Conservation (phyloP, 2,797 vertebrate genomes). For the Petrocephalus schoutedeni region DNA sequence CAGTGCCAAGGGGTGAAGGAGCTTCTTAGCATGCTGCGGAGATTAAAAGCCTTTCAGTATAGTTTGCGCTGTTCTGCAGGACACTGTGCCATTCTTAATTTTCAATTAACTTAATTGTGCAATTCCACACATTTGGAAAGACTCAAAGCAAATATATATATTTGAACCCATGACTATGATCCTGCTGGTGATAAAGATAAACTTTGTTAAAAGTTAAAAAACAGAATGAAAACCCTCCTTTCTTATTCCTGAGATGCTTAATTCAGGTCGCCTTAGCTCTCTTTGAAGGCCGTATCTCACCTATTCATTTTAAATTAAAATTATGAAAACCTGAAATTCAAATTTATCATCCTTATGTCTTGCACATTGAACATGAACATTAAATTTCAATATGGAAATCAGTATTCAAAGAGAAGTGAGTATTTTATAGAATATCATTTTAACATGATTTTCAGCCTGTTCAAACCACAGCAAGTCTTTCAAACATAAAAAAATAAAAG, state of each 20-base stretch:
- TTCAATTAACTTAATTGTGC: neutral
- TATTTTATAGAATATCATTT: neutral
- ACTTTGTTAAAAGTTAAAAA: neutral
- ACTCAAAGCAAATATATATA: neutral
- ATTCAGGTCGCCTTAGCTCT: neutral
- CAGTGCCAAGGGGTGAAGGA: neutral
- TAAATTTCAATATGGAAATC: slow-evolving; percentile 14
- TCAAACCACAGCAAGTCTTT: neutral
- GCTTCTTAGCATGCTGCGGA: neutral
- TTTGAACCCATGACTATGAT: neutral
- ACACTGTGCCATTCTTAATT: neutral
- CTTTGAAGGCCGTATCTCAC: neutral
- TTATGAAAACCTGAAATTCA: neutral
- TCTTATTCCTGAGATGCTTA: neutral
- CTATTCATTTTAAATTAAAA: slow-evolving; percentile 17
- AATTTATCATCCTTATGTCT: slow-evolving; percentile 11
- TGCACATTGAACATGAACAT: neutral
- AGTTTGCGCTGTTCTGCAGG: neutral
- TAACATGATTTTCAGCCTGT: neutral
- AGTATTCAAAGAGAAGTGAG: neutral
- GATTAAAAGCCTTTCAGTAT: neutral
- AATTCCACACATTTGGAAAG: neutral
- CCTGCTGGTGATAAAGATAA: neutral
- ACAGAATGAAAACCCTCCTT: neutral
- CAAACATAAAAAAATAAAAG: neutral